Evolutionary conservation across 2,888 invertebrate genomes (phyloP).

Genomic region (Scelioninae gen. 1): DNA sequence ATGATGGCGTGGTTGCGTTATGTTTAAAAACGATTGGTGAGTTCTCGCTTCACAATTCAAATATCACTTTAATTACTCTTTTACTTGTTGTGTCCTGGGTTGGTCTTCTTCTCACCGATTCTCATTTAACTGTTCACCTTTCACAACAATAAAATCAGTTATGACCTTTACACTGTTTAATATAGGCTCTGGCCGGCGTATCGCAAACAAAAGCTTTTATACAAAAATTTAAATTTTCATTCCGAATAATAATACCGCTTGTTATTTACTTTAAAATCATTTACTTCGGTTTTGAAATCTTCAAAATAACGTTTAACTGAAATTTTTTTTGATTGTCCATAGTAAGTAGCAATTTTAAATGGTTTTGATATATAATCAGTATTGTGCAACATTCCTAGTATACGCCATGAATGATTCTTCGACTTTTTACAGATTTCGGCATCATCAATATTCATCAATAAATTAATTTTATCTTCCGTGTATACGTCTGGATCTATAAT

Average conservation of each 20-base stretch:
- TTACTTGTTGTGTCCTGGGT: neutral
- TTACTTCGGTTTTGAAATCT: slow-evolving; percentile 53
- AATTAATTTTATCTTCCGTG: slow-evolving; percentile 10
- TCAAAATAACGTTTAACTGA: slow-evolving; percentile 34
- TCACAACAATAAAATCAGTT: slow-evolving; percentile 56
- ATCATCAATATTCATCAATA: slow-evolving; percentile 2
- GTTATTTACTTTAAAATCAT: slow-evolving; percentile 25
- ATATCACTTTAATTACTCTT: slow-evolving; percentile 50
- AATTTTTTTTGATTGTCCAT: slow-evolving; percentile 20
- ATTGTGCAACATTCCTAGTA: slow-evolving; percentile 18
- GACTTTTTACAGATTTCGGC: slow-evolving; percentile 3
- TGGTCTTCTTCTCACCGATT: neutral
- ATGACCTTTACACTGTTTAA: slow-evolving; percentile 60
- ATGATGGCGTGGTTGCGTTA: slow-evolving; percentile 56
- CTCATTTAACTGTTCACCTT: slow-evolving; percentile 45
- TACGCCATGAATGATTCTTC: slow-evolving; percentile 15
- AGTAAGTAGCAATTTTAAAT: no score
- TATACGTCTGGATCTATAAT: slow-evolving; percentile 13
- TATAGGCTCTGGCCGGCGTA: neutral
- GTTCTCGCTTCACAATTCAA: slow-evolving; percentile 31
- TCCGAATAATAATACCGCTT: slow-evolving; percentile 40
- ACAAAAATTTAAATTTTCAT: slow-evolving; percentile 42
- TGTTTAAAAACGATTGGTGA: slow-evolving; percentile 41
- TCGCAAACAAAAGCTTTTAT: no score
- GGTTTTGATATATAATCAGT: slow-evolving; percentile 46